Evolutionary conservation across 2,113 vertebrate genomes (phyloP), one percentile per base, ranked within the genome.

Genomic region (Zosterops borbonicus): DNA sequence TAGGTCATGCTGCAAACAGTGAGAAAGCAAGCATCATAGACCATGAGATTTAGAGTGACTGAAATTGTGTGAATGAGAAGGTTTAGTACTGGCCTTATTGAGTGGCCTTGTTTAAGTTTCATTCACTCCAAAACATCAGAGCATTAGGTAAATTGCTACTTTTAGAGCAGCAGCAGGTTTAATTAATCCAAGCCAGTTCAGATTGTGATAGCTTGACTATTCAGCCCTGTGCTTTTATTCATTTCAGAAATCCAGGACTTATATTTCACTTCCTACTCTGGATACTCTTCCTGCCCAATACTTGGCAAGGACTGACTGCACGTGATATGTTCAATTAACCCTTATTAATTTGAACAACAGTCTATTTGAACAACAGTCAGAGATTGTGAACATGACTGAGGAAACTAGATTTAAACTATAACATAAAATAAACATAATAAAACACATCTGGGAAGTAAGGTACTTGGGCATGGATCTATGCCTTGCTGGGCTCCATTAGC

Each of bases 261-360:
- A 11, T 4, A 4, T 60, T 94, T 37, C 19, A 10, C 31, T 74
- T 83, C 28, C 22, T 74, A 9, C 20, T 62, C 22, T 33, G 2
- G 6, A 58, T 44, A n/a, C 65, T 74, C 55, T 15, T 91, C 46
- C 47, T 81, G 23, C 16, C 25, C 59, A 9, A 0, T 49, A 35
- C 44, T 83, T 46, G 50, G 16, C 35, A 15, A 70, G 9, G 13
- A 35, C 13, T 74, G n/a, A 60, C 37, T 64, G 18, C 4, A 11
- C 1, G 6, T 4, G 2, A 3, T 25, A 3, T 3, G 0, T 81
- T 56, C 27, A 16, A 60, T 28, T 59, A 52, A 60, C 33, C 35
- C 27, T 11, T 39, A 12, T 39, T 39, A 39, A 39, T 39, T 39
- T 39, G 39, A 39, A 39, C 39, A 39, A 60, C 11, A 56, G 27